Evolutionary conservation across 2,113 vertebrate species (phyloP), one percentile per base, ranked within the genome.

Genomic region (Zingel zingel): DNA sequence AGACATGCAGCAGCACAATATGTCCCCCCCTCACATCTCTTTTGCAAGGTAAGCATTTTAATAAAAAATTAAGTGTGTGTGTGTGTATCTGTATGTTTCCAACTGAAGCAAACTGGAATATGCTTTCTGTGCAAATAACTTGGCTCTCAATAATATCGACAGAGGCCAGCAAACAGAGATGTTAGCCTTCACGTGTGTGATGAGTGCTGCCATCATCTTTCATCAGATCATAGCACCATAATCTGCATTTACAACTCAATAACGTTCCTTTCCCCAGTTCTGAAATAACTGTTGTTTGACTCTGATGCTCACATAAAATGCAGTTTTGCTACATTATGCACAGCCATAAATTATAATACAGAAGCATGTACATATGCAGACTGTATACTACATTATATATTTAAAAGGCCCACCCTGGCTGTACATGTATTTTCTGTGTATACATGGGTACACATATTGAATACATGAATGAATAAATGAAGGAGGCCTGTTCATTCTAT

Each of bases 41-140:
- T 85, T 70, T 87, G 91, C 92, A 88, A 88, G 79, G 66, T 88
- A 89, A 87, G 79, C 86, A 73, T 77, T 84, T 90, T 74, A 74
- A 39, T 58, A 27, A 12, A 74, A 83, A 76, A 67, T 51, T 65
- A 72, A 71, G 21, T 70, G 43, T 19, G 71, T 3, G 56, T 10
- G 50, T 30, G 25, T 3, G 25, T 70, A 30, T 19, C 69, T 4
- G 56, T 14, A 33, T 36, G 47, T 3, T 68, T 58, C 18, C 58
- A 57, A 27, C 54, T 27, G 63, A 83, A 69, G 75, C 61, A 62
- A 64, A 83, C 21, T 50, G 63, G 68, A 47, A 69, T 53, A 10
- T 30, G 56, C 80, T 81, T 91, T 30, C 87, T 84, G 77, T 64
- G 56, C 67, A 75, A 83, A 82, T 87, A 86, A 91, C 43, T 57